Evolutionary conservation across 1,140 invertebrate species (phyloP).

Genomic region (Ephestia elutella): DNA sequence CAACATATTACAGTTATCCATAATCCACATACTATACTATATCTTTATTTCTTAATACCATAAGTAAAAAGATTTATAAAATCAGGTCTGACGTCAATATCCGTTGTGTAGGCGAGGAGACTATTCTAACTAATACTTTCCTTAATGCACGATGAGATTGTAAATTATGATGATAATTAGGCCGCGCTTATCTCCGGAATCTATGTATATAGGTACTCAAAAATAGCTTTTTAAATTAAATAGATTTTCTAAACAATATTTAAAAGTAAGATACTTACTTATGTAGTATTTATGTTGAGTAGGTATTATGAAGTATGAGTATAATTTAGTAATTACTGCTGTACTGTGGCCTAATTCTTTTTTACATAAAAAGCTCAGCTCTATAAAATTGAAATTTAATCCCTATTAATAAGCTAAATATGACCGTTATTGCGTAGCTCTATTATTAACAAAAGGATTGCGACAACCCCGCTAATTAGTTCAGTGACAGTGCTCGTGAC

Average conservation of each 20-base stretch:
- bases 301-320: too few relatives aligned
- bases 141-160: not conserved
- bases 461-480: conserved; percentile 26
- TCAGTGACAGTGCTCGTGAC: conserved; percentile 28
- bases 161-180: not conserved
- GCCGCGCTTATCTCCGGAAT: not conserved
- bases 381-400: too few relatives aligned
- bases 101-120: not conserved
- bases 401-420: too few relatives aligned
- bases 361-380: too few relatives aligned
- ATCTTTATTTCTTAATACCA: not conserved
- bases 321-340: too few relatives aligned
- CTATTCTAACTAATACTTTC: not conserved
- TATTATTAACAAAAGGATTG: conserved; percentile 2
- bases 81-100: not conserved
- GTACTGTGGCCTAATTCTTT: too few relatives aligned
- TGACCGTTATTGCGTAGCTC: too few relatives aligned
- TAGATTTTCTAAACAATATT: too few relatives aligned
- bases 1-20: not conserved
- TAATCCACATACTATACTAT: not conserved
- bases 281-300: too few relatives aligned
- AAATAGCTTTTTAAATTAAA: not conserved
- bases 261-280: too few relatives aligned
- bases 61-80: not conserved
- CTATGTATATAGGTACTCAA: not conserved